phyloP scores from a whole-genome alignment of 2,888 invertebrate species.

The Cheilosia impressa region DNA sequence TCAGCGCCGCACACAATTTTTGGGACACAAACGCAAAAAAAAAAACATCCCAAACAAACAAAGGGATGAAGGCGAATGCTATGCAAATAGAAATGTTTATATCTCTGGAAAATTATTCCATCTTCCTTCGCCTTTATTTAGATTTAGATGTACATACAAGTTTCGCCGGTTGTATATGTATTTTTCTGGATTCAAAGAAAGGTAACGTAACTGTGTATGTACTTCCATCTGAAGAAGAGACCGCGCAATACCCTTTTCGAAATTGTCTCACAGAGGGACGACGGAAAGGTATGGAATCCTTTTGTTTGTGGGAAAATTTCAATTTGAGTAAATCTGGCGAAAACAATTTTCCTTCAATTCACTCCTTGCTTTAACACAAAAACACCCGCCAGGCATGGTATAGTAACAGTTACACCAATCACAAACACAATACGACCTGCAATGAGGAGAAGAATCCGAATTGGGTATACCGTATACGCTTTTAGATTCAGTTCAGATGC shows the following conservation, averaged over 20 bases:
- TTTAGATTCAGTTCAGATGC: constrained; percentile 56
- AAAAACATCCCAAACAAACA: constrained; percentile 13
- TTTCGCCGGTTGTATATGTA: constrained; percentile 30
- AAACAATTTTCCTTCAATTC: constrained; percentile 46
- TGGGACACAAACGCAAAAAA: neutral
- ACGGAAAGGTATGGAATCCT: constrained; percentile 41
- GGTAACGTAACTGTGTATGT: neutral
- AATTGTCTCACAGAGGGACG: constrained; percentile 18
- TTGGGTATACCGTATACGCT: constrained; percentile 3
- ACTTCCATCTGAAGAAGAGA: neutral
- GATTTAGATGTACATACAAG: too few species aligned
- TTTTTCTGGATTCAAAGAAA: constrained; percentile 1
- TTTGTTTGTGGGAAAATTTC: constrained; percentile 53
- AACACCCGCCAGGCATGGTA: constrained; percentile 1
- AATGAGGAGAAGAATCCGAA: neutral
- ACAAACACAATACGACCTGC: constrained; percentile 1
- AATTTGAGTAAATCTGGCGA: constrained; percentile 56
- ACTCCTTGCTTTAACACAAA: neutral
- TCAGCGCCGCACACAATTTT: neutral
- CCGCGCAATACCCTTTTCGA: constrained; percentile 7
- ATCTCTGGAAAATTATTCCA: constrained; percentile 50
- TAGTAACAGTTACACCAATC: neutral
- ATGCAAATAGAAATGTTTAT: constrained; percentile 34
- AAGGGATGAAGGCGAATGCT: constrained; percentile 30
- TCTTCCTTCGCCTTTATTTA: constrained; percentile 58